Evolutionary conservation across 2,797 vertebrate genomes (phyloP), one percentile per base, ranked within the genome.

Genomic region (Bovichtus diacanthus): DNA sequence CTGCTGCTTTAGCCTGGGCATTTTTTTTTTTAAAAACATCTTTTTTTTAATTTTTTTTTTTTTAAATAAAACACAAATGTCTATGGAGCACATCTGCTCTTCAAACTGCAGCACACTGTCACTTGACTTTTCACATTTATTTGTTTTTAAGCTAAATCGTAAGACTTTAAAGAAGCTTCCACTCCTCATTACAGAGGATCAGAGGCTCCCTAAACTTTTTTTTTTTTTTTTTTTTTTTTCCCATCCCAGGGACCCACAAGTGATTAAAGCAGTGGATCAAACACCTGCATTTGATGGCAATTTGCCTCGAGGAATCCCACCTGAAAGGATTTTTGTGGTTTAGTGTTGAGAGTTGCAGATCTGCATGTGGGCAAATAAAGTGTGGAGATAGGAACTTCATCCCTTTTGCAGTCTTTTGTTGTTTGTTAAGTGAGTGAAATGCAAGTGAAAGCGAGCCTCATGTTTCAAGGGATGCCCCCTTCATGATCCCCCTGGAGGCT

Each of bases 271-370:
- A 13, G 41, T 27, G 46, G 75, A 76, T 84, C 69, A 86, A 54
- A 85, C 74, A 55, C 51, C 34, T 78, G 63, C 70, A 60, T 65
- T 43, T 59, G 72, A 46, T 87, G 71, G 65, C 66, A 81, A 55
- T 62, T 62, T 44, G 61, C 70, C 66, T 62, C 0, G 11, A 61
- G 61, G 43, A 79, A 54, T 67, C 54, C 39, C 70, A 47, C 72
- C 76, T 84, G 53, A 82, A 44, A 58, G 38, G 64, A 4, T 50
- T 68, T 59, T 74, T 29, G 38, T 25, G 50, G 55, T 65, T 50
- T 23, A 29, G 54, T 67, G 36, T 60, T 43, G 23, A 25, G 56
- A 13, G 46, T 21, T 70, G n/a, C 34, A 50, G 51, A 70, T 58
- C 12, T 66, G 55, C 56, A 67, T 58, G 72, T 66, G 66, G n/a